Evolutionary conservation across 2,888 invertebrate species (phyloP), one percentile per base, ranked within the genome.

Genomic region (Polyommatus iphigenia): DNA sequence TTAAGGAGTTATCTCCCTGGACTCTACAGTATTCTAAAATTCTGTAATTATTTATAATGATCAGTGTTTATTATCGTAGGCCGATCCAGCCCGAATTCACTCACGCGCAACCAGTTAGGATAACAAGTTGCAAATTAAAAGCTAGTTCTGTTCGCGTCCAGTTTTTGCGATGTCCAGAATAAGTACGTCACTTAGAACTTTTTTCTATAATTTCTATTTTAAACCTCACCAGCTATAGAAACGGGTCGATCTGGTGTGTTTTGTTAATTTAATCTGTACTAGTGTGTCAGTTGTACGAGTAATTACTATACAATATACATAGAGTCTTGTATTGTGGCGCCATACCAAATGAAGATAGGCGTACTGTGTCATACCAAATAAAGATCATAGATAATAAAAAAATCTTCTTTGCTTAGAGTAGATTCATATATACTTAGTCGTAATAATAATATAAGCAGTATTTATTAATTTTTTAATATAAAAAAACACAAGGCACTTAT

Each of bases 81-180:
- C 20, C 20, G 57, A 57, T 57, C 18, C 57, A 57, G n/a, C 57
- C n/a, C 57, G 59, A 20, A 20, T 62, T 24, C 59, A 77, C 72
- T 72, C 77, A 72, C 77, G 72, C 24, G 20, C 32, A 77, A 77
- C 77, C 59, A 57, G 72, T 57, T 54, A 54, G 46, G 24, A 15
- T 20, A 73, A 75, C 75, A 24, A 29, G 75, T 54, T 18, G 50
- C 67, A 67, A 67, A 67, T 67, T 67, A 67, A 67, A 18, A 67
- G 67, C 67, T 67, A 67, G 50, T 50, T 75, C 29, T 54, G 75
- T 15, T 29, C 50, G 15, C 77, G 78, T 73, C 79, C n/a, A 71
- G 72, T 79, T 79, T 79, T 79, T 79, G 57, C 76, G 18, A 29
- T 20, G 79, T 78, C 78, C 78, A 79, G 77, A 77, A 75, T 75